phyloP scores from a whole-genome alignment of 2,113 vertebrate species.

The Notarius lentiginosus region DNA sequence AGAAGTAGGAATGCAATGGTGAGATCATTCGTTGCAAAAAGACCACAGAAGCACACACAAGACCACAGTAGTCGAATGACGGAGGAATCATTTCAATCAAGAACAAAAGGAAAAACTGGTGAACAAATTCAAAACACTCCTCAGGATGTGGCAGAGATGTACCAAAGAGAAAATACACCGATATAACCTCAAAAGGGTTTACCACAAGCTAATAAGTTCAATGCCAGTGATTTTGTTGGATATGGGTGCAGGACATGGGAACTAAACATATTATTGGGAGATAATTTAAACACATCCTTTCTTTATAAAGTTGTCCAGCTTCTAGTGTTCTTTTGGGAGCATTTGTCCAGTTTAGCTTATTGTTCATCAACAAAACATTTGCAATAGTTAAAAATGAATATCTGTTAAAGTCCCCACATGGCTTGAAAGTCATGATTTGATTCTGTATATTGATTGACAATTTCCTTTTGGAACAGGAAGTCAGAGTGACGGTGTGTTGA shows the following conservation, averaged over 20 bases:
- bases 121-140: constrained; percentile 23
- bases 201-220: constrained; percentile 29
- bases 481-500: too few relatives aligned
- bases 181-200: constrained; percentile 6
- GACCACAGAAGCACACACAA: constrained; percentile 9
- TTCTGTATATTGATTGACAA: not conserved
- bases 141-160: constrained; percentile 8
- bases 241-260: not conserved
- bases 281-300: not conserved
- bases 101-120: constrained; percentile 9
- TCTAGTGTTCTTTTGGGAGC: not conserved
- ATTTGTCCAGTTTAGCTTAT: not conserved
- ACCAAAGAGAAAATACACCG: constrained; percentile 13
- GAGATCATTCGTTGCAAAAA: constrained; percentile 1
- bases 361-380: not conserved
- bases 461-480: too few relatives aligned
- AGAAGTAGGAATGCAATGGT: not conserved
- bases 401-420: not conserved
- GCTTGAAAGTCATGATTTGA: not conserved
- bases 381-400: not conserved
- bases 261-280: not conserved
- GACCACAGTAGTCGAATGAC: constrained; percentile 8
- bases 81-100: constrained; percentile 10
- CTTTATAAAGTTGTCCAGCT: not conserved
- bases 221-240: constrained; percentile 4